Evolutionary conservation across 2,113 vertebrate species (phyloP).

Genomic region (Gallinago jamesoni): DNA sequence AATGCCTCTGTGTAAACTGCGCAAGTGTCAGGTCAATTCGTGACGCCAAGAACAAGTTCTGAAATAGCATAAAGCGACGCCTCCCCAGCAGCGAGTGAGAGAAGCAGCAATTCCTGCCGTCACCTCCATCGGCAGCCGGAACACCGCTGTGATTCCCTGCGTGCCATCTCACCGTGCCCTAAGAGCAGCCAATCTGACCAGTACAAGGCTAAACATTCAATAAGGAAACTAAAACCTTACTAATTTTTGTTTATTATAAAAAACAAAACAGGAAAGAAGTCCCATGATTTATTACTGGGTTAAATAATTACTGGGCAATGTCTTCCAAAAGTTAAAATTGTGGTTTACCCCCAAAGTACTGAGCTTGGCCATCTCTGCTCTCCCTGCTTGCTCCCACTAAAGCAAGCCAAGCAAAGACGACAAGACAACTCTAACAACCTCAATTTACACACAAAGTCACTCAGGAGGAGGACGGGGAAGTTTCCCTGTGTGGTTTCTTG

Average conservation of each 20-base stretch:
- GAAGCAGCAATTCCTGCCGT: neutral
- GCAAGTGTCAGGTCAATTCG: neutral
- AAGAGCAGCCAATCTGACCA: neutral
- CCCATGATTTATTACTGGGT: neutral
- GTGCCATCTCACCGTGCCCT: rapidly evolving
- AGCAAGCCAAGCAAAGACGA: neutral
- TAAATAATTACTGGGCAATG: neutral
- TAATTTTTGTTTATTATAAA: neutral
- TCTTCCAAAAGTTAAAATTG: neutral
- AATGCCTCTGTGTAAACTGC: rapidly evolving
- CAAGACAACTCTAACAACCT: neutral
- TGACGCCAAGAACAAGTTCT: neutral
- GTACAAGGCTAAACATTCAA: neutral
- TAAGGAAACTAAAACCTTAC: neutral
- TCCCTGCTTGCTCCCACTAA: neutral
- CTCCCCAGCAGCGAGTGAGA: neutral
- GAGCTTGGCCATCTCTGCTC: neutral
- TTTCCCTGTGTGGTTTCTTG: rapidly evolving
- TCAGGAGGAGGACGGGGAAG: neutral
- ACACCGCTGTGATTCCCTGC: rapidly evolving
- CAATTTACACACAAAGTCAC: neutral
- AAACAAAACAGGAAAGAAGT: neutral
- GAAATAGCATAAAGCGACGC: neutral
- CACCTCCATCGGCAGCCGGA: neutral
- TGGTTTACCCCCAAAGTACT: rapidly evolving